phyloP scores from a whole-genome alignment of 2,797 vertebrate species.

The Microhierax caerulescens region DNA sequence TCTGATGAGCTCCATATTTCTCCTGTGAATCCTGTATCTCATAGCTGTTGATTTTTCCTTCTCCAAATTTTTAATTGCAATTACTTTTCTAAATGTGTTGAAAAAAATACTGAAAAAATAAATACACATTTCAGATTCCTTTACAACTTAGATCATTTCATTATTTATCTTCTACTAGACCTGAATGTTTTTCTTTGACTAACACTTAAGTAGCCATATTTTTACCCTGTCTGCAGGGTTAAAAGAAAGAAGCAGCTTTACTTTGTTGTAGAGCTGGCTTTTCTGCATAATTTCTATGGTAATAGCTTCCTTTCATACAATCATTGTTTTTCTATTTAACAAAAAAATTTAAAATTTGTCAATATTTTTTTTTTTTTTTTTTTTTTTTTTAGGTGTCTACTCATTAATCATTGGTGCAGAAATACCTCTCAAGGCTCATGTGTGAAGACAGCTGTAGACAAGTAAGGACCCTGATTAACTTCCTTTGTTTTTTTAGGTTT shows the following conservation, averaged over 20 bases:
- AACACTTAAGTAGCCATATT: neutral
- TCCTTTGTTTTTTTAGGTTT: slow-evolving; percentile 25
- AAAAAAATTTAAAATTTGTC: neutral
- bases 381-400: neutral
- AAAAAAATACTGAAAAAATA: neutral
- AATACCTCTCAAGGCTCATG: neutral
- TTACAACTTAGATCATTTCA: neutral
- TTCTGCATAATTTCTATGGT: neutral
- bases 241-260: neutral
- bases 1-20: neutral
- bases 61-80: neutral
- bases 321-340: neutral
- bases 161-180: neutral
- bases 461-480: slow-evolving; percentile 17
- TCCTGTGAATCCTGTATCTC: neutral
- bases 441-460: neutral
- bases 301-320: neutral
- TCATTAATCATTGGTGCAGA: slow-evolving; percentile 17
- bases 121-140: neutral
- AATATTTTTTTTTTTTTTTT: neutral
- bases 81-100: neutral
- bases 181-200: neutral
- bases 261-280: neutral
- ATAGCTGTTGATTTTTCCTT: neutral
- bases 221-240: neutral